phyloP scores from a whole-genome alignment of 2,888 invertebrate species.

The Prosopocoilus inquinatus region DNA sequence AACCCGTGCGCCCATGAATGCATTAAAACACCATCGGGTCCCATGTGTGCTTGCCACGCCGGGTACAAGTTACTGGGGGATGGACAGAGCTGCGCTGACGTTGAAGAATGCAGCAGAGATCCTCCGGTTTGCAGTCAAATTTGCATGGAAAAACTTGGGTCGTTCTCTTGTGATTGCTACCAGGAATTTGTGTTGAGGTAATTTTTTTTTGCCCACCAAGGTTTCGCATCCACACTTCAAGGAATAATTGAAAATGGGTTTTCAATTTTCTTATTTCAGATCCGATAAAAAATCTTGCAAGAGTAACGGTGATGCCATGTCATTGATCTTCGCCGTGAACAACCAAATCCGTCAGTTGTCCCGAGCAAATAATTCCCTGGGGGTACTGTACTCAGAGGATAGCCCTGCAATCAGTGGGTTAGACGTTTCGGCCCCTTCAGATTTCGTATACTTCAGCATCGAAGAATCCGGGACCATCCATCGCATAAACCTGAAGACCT shows the following conservation, averaged over 20 bases:
- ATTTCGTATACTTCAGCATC: conserved; percentile 54
- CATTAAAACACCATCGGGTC: conserved; percentile 63
- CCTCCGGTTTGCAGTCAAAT: conserved; percentile 63
- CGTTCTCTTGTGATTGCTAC: conserved; percentile 60
- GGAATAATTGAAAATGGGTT: too few species aligned
- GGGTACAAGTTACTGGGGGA: conserved; percentile 60
- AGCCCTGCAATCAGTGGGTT: conserved; percentile 55
- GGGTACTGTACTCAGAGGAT: conserved; percentile 49
- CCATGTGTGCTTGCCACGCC: conserved; percentile 61
- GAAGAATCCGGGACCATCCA: conserved; percentile 50
- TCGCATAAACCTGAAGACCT: conserved; percentile 45
- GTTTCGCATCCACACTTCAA: neutral
- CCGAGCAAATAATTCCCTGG: conserved; percentile 40
- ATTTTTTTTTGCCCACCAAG: conserved; percentile 7
- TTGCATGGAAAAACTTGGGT: conserved; percentile 58
- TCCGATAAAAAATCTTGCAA: conserved; percentile 67
- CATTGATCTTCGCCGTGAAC: conserved; percentile 56
- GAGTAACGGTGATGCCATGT: conserved; percentile 57
- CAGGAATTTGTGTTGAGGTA: conserved; percentile 59
- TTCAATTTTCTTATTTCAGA: conserved; percentile 40
- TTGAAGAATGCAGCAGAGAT: conserved; percentile 66
- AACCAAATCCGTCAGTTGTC: conserved; percentile 58
- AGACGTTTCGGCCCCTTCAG: conserved; percentile 52
- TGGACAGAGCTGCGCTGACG: conserved; percentile 61
- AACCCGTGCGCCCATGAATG: conserved; percentile 60